phyloP scores from a whole-genome alignment of 2,797 vertebrate genomes.

The Bucorvus abyssinicus region DNA sequence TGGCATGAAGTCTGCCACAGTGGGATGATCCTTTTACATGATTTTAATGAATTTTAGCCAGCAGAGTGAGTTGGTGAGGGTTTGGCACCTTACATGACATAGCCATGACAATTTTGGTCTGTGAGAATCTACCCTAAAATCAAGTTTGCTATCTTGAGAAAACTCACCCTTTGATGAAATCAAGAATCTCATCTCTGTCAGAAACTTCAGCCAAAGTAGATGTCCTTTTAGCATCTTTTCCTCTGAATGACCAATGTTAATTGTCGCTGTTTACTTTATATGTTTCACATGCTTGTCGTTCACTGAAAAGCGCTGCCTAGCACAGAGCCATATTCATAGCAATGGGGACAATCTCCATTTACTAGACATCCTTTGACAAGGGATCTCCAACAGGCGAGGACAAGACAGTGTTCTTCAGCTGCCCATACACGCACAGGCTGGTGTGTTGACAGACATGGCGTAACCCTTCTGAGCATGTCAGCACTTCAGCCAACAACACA shows the following conservation, averaged over 20 bases:
- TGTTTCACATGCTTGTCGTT: background rate
- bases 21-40: background rate
- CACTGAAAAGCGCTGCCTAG: background rate
- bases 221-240: background rate
- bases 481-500: background rate
- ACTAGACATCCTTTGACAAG: background rate
- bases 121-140: background rate
- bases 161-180: background rate
- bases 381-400: background rate
- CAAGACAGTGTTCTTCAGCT: background rate
- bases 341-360: background rate
- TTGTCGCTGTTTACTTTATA: background rate
- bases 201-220: background rate
- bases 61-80: background rate
- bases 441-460: no score
- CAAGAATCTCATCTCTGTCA: background rate
- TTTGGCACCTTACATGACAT: background rate
- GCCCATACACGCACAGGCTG: fast-evolving
- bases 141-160: background rate
- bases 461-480: background rate
- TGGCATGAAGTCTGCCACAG: background rate
- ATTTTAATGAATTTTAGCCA: background rate
- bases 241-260: background rate
- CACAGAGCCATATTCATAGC: background rate
- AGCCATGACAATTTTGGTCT: background rate